These are phyloP conservation scores for Tetraneura akinire DNA, from an alignment of 1,140 invertebrate genomes.

Conservation along the genomic window DNA sequence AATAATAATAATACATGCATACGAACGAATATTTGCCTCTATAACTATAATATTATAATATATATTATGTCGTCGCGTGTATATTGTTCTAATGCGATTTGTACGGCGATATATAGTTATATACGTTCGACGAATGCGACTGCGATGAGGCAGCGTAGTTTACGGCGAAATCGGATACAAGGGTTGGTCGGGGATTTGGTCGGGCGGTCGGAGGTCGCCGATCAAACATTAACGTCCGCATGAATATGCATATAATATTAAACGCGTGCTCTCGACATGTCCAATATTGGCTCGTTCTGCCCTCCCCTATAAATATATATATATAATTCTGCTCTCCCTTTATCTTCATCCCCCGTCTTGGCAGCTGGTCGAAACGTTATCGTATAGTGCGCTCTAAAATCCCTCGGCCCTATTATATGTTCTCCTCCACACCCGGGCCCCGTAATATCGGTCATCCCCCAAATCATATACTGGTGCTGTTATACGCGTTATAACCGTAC, in stretches of 20 bases:
- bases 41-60: too few relatives aligned
- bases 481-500: too few relatives aligned
- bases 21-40: too few relatives aligned
- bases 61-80: too few relatives aligned
- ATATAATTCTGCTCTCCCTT: too few relatives aligned
- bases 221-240: constrained; percentile 17
- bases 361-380: too few relatives aligned
- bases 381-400: neutral
- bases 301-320: too few relatives aligned
- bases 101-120: too few relatives aligned
- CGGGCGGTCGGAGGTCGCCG: neutral
- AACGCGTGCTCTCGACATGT: constrained; percentile 8
- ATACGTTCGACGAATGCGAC: too few relatives aligned
- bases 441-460: neutral
- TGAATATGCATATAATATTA: constrained; percentile 28
- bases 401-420: neutral
- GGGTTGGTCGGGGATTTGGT: neutral
- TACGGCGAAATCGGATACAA: neutral
- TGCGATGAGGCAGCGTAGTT: neutral
- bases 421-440: neutral
- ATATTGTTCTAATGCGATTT: too few relatives aligned
- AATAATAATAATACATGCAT: too few relatives aligned
- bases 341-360: neutral
- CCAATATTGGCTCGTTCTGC: constrained; percentile 13
- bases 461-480: too few relatives aligned